Evolutionary conservation across 2,797 vertebrate species (phyloP).

Genomic region (Oceanodroma leucorhoa): DNA sequence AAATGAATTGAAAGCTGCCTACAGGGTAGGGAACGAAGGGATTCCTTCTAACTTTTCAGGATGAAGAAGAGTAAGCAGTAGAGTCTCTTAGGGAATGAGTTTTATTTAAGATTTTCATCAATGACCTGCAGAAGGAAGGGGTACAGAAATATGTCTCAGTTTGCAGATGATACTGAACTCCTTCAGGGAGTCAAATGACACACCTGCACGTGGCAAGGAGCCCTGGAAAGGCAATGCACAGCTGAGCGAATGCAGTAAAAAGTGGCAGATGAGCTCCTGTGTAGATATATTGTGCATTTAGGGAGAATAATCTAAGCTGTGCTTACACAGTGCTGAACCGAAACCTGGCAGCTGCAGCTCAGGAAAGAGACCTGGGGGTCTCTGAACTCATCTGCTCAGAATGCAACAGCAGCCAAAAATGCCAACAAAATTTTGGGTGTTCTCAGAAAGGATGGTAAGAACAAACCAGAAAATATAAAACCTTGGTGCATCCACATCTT

Average conservation of each 20-base stretch:
- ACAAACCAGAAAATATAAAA: not conserved
- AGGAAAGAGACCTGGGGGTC: not conserved
- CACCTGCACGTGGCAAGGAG: not conserved
- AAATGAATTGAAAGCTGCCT: not conserved
- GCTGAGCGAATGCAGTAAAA: fast-evolving
- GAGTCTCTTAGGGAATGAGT: not conserved
- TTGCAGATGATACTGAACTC: not conserved
- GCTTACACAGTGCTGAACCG: not conserved
- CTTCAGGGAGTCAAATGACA: not conserved
- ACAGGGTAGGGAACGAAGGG: not conserved
- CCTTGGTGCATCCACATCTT: not conserved
- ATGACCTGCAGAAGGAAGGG: not conserved
- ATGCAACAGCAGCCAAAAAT: not conserved
- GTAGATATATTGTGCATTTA: not conserved
- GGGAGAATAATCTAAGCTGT: not conserved
- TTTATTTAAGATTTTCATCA: not conserved
- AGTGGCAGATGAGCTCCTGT: not conserved
- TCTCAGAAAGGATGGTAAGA: not conserved
- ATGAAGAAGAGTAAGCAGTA: not conserved
- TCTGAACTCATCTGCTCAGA: not conserved
- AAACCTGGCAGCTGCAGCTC: not conserved
- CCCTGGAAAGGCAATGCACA: not conserved
- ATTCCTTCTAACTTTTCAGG: not conserved
- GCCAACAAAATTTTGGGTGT: not conserved
- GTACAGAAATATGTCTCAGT: not conserved